Evolutionary conservation across 2,113 vertebrate genomes (phyloP), one percentile per base, ranked within the genome.

Genomic region (Catharus bicknelli): DNA sequence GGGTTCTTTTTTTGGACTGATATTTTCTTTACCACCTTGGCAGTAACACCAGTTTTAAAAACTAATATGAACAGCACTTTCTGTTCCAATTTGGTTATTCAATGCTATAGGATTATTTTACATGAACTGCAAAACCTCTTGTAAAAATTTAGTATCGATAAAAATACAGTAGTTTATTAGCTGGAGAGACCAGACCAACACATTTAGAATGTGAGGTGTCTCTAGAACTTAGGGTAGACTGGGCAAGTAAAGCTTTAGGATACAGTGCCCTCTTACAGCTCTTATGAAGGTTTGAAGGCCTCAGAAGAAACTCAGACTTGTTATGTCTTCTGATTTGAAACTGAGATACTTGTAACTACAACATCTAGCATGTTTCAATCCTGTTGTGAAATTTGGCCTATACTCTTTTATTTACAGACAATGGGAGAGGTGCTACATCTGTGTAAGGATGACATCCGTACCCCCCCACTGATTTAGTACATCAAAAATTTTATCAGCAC

Each of bases 281-380:
- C 13, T 16, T 82, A 10, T 22, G 38, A 78, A 69, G 34, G 32
- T 66, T 62, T 2, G 1, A 40, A 16, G 79, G 2, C 36, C 57
- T 62, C 48, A 69, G 53, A 69, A 48, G 14, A 53, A 81, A 38
- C 36, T 68, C 38, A 26, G 38, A 30, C 13, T 54, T 58, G 12
- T 13, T 75, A 48, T 5, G 18, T 30, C 18, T 76, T 84, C 36
- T 75, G 29, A 68, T 64, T 53, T 58, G 30, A 43, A 42, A 48
- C 9, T 63, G 34, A 27, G 40, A 43, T 32, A 47, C 7, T 69
- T 5, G 5, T 43, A 20, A 78, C 27, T 51, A 51, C 0, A 0
- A 13, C 13, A 15, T n/a, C 57, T 15, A 62, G 12, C 4, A 25
- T 16, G 20, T 76, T 63, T 67, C n/a, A 89, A 43, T 19, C 16